phyloP scores from a whole-genome alignment of 2,888 invertebrate species.

The Idaea straminata region DNA sequence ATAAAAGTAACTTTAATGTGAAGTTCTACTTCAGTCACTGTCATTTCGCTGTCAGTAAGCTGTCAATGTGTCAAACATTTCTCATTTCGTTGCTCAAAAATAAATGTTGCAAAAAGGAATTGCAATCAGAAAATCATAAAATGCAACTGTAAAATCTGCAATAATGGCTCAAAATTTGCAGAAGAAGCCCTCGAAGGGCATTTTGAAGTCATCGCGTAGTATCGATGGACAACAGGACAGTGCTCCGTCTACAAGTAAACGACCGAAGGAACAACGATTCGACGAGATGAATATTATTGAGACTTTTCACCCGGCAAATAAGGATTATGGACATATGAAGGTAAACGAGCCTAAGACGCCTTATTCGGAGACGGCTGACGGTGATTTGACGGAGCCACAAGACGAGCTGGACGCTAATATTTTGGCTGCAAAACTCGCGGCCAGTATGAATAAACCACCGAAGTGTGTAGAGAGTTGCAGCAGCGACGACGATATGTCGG shows the following conservation, averaged over 20 bases:
- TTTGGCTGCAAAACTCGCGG: conserved; percentile 86
- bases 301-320: conserved; percentile 97
- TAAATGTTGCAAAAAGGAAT: not conserved
- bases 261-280: conserved; percentile 88
- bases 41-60: not conserved
- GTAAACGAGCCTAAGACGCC: conserved; percentile 98
- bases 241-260: conserved; percentile 67
- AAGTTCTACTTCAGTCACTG: conserved; percentile 2
- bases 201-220: conserved; percentile 95
- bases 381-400: conserved; percentile 74
- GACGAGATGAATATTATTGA: conserved; percentile 99
- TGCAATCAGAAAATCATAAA: conserved; percentile 4
- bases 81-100: not conserved
- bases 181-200: conserved; percentile 93
- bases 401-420: conserved; percentile 85
- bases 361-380: conserved; percentile 81
- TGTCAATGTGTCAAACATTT: not conserved
- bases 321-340: conserved; percentile 99
- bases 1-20: not conserved
- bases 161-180: conserved; percentile 88
- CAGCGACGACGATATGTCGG: conserved; percentile 80
- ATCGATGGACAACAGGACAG: conserved; percentile 85
- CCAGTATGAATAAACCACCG: conserved; percentile 76
- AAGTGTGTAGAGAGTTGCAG: conserved; percentile 70
- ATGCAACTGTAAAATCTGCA: conserved; percentile 17